These are phyloP conservation scores for Plestiodon gilberti DNA, from an alignment of 2,113 vertebrate species.

Conservation along the genomic window DNA sequence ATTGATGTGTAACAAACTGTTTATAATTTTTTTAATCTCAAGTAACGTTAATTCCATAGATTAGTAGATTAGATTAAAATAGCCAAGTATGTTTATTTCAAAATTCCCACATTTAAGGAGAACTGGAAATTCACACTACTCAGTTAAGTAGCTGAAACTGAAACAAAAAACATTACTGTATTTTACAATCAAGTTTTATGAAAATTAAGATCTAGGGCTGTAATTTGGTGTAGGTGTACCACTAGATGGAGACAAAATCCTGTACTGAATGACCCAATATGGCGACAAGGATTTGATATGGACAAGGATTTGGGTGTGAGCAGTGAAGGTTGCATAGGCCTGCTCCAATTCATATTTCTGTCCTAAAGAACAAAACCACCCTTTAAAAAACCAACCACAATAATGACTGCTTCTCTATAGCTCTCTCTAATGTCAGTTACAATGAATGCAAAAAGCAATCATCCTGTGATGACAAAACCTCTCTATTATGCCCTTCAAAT, in stretches of 20 bases:
- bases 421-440: background rate
- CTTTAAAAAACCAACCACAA: too few species aligned
- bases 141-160: background rate
- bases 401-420: background rate
- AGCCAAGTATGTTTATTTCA: background rate
- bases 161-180: background rate
- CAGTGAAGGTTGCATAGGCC: too few species aligned
- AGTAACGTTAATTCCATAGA: background rate
- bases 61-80: background rate
- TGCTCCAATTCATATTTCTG: background rate
- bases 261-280: background rate
- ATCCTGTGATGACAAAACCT: too few species aligned
- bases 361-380: background rate
- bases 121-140: too few species aligned
- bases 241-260: background rate
- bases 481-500: background rate
- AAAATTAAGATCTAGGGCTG: background rate
- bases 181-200: background rate
- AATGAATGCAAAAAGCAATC: background rate
- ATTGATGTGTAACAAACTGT: background rate
- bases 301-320: background rate
- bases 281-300: background rate
- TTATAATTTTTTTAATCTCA: background rate
- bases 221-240: background rate
- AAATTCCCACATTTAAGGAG: background rate